Base-by-base conservation (phyloP, 2,113 vertebrate species). In the Synchiropus splendidus region DNA sequence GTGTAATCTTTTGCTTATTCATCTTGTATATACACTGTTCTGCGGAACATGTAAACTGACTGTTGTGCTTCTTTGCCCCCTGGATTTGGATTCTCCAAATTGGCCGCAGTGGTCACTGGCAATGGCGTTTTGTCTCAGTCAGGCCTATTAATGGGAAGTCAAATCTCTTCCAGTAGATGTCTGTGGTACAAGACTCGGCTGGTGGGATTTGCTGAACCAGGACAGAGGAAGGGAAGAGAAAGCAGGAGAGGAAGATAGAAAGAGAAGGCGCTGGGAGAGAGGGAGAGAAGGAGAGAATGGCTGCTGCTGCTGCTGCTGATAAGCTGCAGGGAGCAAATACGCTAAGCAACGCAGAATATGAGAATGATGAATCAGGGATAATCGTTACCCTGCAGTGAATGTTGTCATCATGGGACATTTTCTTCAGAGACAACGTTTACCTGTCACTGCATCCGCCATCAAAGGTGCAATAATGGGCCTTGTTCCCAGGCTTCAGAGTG, bases 281-380 rank as follows among this genome's bases (percentile, higher is more conserved):
- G 55, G 31, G 35, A 52, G 57, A 42, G 15, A 15, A 45, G 40
- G 51, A 42, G 55, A 63, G 64, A 77, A 72, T 64, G 68, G 72
- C 54, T 61, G 61, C 48, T 39, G 59, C 72, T 65, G 72, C 54
- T 61, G 61, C 48, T 39, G 59, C 72, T 65, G 82, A 78, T 82
- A 80, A 82, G 79, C 74, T 61, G 62, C 56, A 57, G 60, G 70
- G 58, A 36, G 74, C 54, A 54, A 77, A 77, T 72, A 56, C 67
- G 69, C 67, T 60, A 64, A 70, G 56, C 67, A 51, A 64, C 46
- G 40, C 64, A 75, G 72, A 67, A 62, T 75, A 77, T 78, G 77
- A 72, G 73, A 78, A 74, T 80, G 83, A 85, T 81, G 78, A 81
- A 82, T 82, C 75, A 63, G 78, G 64, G 81, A 73, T 80, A 83